Percentiles rank a stretch among this genome's conserved stretches.
Evolutionary conservation across 2,113 vertebrate genomes (phyloP).

Genomic region (Poicephalus meyeri): DNA sequence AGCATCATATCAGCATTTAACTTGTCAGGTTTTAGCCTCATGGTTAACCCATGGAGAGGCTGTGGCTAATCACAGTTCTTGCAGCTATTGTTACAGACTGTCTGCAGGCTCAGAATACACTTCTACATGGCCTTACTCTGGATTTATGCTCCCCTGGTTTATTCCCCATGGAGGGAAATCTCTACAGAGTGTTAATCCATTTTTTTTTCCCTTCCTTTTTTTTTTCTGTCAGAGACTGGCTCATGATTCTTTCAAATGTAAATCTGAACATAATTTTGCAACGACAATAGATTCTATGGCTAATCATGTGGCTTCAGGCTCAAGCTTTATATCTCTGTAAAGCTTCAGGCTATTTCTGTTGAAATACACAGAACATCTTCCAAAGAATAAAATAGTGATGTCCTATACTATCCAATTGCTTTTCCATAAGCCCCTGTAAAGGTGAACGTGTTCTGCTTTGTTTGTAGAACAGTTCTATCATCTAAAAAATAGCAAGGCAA

Average conservation of each 20-base stretch:
- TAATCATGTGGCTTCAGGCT: not conserved
- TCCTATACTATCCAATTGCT: not conserved
- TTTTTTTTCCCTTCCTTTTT: not conserved
- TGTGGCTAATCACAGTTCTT: not conserved
- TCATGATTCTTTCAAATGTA: slow-evolving; percentile 60
- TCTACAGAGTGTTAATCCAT: slow-evolving; percentile 14
- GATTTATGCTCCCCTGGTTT: slow-evolving; percentile 22
- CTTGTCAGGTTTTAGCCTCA: not conserved
- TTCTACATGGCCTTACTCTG: not conserved
- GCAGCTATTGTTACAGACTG: not conserved
- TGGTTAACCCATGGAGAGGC: not conserved
- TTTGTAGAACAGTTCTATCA: slow-evolving; percentile 18
- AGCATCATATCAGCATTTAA: not conserved
- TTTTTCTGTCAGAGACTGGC: not conserved
- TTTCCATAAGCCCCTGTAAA: slow-evolving; percentile 22
- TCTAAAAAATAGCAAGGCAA: not conserved
- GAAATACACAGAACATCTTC: slow-evolving; percentile 16
- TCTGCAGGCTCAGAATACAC: not conserved
- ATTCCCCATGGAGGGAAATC: slow-evolving; percentile 12
- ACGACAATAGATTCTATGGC: not conserved
- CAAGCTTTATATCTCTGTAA: not conserved
- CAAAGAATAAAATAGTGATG: slow-evolving; percentile 28
- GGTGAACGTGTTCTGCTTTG: slow-evolving; percentile 24
- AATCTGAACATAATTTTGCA: slow-evolving; percentile 51
- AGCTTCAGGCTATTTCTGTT: slow-evolving; percentile 10